Evolutionary conservation across 2,797 vertebrate species (phyloP).

Genomic region (Gallinago nigripennis): DNA sequence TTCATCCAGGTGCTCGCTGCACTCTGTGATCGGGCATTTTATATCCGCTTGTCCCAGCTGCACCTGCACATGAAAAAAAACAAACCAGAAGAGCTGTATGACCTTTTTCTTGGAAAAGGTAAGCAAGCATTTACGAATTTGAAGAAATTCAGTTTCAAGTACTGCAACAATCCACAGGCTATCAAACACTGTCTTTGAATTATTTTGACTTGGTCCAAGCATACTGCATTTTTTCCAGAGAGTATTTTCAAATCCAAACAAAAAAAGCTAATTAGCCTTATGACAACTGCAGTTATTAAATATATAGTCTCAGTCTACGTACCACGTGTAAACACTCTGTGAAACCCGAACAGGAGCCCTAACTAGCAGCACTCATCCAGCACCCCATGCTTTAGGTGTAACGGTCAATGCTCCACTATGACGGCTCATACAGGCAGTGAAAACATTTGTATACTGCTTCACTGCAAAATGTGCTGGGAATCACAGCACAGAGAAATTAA

Average conservation of each 20-base stretch:
- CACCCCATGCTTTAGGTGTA: neutral
- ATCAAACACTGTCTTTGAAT: neutral
- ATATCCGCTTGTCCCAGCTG: slow-evolving; percentile 88
- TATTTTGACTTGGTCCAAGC: neutral
- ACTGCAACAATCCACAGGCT: neutral
- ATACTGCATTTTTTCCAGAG: neutral
- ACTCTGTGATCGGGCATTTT: slow-evolving; percentile 93
- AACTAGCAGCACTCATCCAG: neutral
- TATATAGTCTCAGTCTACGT: fast-evolving
- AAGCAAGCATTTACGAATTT: neutral
- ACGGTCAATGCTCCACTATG: neutral
- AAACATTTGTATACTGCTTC: neutral
- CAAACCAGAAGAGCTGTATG: neutral
- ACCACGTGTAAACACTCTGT: fast-evolving
- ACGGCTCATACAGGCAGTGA: neutral
- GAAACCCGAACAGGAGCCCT: neutral
- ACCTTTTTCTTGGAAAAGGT: neutral
- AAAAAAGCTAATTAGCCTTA: neutral
- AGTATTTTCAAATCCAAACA: neutral
- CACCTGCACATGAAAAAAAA: slow-evolving; percentile 78
- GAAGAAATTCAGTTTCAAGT: neutral
- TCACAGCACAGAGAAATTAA: neutral
- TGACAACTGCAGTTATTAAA: neutral
- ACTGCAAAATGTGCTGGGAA: neutral
- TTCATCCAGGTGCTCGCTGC: slow-evolving; percentile 91